Evolutionary conservation across 2,888 invertebrate genomes (phyloP), one percentile per base, ranked within the genome.

Genomic region (Drosophila ezoana): DNA sequence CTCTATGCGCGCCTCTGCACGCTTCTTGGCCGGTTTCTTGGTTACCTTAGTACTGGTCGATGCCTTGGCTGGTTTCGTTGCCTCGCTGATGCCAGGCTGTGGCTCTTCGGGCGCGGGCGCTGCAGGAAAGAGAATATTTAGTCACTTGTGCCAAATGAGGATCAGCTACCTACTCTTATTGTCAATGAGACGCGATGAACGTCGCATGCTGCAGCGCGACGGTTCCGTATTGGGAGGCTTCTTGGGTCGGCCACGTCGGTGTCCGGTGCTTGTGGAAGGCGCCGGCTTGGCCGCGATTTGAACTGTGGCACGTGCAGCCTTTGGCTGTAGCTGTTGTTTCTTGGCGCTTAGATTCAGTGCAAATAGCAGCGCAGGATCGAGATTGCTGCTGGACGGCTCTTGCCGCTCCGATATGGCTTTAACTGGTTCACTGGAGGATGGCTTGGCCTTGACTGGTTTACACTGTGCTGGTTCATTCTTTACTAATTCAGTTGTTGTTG

Each of bases 331-430:
- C 49, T 52, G 60, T 40, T 79, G 78, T 49, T 91, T 91, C 41
- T 87, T 91, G 18, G 87, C 90, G 0, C 92, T 92, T 1, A 92
- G 71, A 75, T 92, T 89, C 0, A 92, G 64, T 0, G 92, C 92
- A 0, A 87, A 80, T 0, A 92, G 74, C 32, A 92, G 84, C 20
- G 91, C 91, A 1, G 90, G 83, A 51, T 87, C 80, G 18, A 64
- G 68, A 9, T 74, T 84, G 53, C 44, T 64, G 63, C 47, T 78
- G 52, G 38, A 10, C 18, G 66, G 16, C 33, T 44, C 8, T 28
- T 28, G 28, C 3, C 32, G 8, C 23, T 44, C 52, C 28, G 38
- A 14, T 20, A 11, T 2, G 14, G 10, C 9, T 16, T 23, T 14
- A n/a, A 3, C 9, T 40, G 32, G 9, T 20, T 69, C 41, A 41